Percentiles rank a stretch among this genome's conserved stretches.
Evolutionary conservation across 2,113 vertebrate genomes (phyloP).

Genomic region (Microcebus griseorufus): DNA sequence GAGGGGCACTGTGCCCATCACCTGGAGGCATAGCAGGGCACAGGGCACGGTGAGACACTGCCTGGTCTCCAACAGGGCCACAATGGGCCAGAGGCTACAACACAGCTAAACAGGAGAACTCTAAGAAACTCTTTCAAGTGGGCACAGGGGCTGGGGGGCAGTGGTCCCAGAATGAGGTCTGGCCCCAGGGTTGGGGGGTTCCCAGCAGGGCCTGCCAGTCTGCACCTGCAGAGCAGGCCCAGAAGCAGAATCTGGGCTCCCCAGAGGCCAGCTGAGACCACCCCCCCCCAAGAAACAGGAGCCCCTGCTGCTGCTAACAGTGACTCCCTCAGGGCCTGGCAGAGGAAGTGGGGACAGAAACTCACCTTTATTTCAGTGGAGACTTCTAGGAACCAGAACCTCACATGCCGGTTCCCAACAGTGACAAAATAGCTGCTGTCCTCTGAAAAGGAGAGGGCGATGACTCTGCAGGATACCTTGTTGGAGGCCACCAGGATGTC

Average conservation of each 20-base stretch:
- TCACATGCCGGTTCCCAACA: conserved; percentile 91
- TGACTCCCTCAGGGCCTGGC: not conserved
- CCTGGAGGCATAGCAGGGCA: conserved; percentile 76
- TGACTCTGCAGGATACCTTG: conserved; percentile 93
- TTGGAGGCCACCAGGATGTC: conserved; percentile 91
- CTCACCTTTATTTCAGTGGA: conserved; percentile 89
- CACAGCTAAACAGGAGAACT: not conserved
- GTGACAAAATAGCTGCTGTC: conserved; percentile 95
- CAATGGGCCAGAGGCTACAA: not conserved
- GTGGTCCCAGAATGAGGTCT: not conserved
- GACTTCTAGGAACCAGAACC: conserved; percentile 93
- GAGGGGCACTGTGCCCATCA: conserved; percentile 92
- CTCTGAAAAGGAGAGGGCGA: conserved; percentile 90
- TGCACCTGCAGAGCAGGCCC: not conserved
- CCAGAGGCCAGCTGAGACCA: not conserved
- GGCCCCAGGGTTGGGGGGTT: not conserved
- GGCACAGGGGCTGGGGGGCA: not conserved
- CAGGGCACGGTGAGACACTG: not conserved
- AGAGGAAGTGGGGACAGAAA: not conserved
- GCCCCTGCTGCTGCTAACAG: not conserved
- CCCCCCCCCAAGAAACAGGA: not conserved
- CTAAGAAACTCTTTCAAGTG: not conserved
- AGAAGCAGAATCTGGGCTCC: not conserved
- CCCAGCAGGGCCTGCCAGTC: not conserved
- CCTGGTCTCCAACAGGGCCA: not conserved